Evolutionary conservation across 1,140 invertebrate genomes (phyloP).

Genomic region (Pseudomyrmex sp.): DNA sequence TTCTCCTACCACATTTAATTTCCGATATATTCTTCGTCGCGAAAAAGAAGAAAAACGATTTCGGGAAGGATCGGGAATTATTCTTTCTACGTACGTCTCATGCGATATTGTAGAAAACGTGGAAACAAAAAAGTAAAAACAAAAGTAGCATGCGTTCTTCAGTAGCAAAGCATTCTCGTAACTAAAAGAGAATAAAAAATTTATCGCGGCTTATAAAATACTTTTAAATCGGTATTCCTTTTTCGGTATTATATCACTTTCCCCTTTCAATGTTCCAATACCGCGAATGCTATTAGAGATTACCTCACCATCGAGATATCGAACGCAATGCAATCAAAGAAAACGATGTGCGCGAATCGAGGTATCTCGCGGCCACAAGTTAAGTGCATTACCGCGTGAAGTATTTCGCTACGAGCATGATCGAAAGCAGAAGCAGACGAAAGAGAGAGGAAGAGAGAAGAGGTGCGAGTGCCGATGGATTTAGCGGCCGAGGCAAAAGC

Average conservation of each 20-base stretch:
- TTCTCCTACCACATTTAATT: not conserved
- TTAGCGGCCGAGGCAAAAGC: constrained; percentile 29
- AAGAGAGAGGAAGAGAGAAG: not conserved
- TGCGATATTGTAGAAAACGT: not conserved
- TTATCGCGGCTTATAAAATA: not conserved
- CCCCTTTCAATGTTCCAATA: not conserved
- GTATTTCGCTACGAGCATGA: constrained; percentile 18
- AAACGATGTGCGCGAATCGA: constrained; percentile 21
- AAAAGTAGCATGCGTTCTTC: not conserved
- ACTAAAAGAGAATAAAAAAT: not conserved
- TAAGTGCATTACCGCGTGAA: constrained; percentile 49
- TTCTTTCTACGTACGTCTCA: not conserved
- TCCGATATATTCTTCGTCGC: not conserved
- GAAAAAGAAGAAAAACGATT: not conserved
- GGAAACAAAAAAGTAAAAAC: not conserved
- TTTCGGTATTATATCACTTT: not conserved
- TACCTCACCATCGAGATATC: not conserved
- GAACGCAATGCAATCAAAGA: constrained; percentile 44
- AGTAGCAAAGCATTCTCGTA: not conserved
- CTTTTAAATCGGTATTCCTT: not conserved
- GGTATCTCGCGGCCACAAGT: constrained; percentile 13
- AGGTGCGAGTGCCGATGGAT: constrained; percentile 27
- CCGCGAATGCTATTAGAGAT: not conserved
- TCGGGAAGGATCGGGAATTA: not conserved
- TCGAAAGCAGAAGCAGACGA: constrained; percentile 28